Evolutionary conservation across 2,888 invertebrate genomes (phyloP).

Genomic region (Drosophila algonquin): DNA sequence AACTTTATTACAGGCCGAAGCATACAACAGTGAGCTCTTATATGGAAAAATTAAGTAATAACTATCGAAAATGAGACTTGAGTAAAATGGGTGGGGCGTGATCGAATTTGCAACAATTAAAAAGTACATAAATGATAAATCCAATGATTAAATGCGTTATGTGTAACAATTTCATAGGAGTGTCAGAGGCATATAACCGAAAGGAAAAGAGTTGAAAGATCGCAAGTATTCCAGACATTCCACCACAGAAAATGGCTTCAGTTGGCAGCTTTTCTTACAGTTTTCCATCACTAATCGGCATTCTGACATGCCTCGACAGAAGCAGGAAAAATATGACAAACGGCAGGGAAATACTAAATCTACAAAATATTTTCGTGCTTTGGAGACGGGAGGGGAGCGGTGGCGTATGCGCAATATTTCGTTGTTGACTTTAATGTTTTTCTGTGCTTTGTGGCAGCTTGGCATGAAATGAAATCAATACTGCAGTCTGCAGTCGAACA

Average conservation of each 20-base stretch:
- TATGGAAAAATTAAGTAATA: not conserved
- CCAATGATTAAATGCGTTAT: not conserved
- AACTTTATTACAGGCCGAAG: no score
- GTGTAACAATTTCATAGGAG: not conserved
- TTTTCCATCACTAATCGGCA: constrained; percentile 12
- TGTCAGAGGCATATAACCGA: not conserved
- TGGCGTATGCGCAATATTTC: constrained; percentile 59
- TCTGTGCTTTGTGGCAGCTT: constrained; percentile 41
- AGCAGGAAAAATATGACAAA: constrained; percentile 32
- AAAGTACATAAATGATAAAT: not conserved
- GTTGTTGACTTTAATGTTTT: not conserved
- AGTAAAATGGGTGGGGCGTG: not conserved
- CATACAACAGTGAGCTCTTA: no score
- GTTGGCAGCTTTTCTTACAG: not conserved
- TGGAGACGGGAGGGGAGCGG: constrained; percentile 3
- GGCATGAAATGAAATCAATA: constrained; percentile 54
- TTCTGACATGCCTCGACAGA: constrained; percentile 5
- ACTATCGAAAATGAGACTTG: not conserved
- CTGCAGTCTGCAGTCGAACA: constrained; percentile 52
- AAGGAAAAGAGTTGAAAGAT: not conserved
- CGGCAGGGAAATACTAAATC: constrained; percentile 16
- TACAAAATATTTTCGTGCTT: constrained; percentile 36
- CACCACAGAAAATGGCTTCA: not conserved
- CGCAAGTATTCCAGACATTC: not conserved
- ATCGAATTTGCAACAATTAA: not conserved